Conservation (phyloP, 2,113 vertebrate genomes). For the Acanthochromis polyacanthus region DNA sequence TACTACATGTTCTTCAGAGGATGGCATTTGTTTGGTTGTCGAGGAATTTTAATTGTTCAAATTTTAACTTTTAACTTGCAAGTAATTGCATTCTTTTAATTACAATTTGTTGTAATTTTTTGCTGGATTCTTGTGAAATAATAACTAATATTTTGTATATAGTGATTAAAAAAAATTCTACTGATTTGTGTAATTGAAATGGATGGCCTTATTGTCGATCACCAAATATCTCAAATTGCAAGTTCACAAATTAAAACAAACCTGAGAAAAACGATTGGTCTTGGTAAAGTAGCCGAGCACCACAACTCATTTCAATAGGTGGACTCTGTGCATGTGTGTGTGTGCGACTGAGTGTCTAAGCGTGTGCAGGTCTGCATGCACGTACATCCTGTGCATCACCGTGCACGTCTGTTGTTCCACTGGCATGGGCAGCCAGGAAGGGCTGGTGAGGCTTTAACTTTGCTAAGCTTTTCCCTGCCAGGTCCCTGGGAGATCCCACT, state of each 20-base stretch:
- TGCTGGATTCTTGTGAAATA: too few species aligned
- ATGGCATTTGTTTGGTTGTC: too few species aligned
- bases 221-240: background rate
- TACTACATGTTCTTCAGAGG: too few species aligned
- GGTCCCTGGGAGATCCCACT: constrained; percentile 91
- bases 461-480: constrained; percentile 97
- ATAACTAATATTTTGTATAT: too few species aligned
- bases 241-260: constrained; percentile 6
- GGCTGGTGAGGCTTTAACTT: constrained; percentile 98
- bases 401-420: constrained; percentile 53
- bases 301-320: constrained; percentile 8
- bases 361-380: constrained; percentile 32
- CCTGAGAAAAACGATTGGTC: background rate
- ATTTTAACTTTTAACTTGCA: too few species aligned
- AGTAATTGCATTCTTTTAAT: too few species aligned
- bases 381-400: constrained; percentile 24
- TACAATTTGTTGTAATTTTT: too few species aligned
- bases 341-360: constrained; percentile 32
- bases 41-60: too few species aligned
- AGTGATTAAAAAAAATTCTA: too few species aligned
- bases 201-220: background rate
- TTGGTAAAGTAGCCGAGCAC: background rate
- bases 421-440: constrained; percentile 82
- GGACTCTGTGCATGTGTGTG: constrained; percentile 3
- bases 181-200: background rate